Evolutionary conservation across 1,140 invertebrate genomes (phyloP).

Genomic region (Melipona quadrifasciata): DNA sequence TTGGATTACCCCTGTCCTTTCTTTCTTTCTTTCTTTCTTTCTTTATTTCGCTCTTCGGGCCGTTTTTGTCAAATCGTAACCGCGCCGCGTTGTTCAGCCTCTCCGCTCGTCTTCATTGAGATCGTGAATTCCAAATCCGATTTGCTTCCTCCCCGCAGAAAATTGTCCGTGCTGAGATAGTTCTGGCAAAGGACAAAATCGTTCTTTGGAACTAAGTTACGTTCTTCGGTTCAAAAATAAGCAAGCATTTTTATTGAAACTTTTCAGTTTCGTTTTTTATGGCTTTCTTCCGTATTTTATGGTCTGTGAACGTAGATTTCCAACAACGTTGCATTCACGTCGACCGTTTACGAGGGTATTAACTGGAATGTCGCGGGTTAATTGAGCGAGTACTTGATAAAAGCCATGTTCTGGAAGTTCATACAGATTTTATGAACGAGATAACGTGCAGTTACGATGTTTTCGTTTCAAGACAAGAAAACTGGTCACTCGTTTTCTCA

Average conservation of each 20-base stretch:
- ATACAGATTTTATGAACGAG: not conserved
- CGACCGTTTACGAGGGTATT: not conserved
- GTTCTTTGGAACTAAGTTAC: no score
- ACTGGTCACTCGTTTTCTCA: no score
- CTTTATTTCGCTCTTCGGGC: no score
- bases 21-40: not conserved
- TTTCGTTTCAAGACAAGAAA: no score
- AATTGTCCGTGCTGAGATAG: not conserved
- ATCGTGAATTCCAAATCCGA: not conserved
- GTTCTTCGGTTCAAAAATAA: no score
- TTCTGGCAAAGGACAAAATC: no score
- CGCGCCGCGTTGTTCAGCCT: no score
- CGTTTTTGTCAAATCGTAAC: not conserved
- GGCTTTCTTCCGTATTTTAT: not conserved
- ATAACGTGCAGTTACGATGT: no score
- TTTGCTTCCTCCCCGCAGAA: not conserved
- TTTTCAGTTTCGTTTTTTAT: not conserved
- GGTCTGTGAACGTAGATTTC: not conserved
- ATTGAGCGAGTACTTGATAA: no score
- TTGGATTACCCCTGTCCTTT: conserved; percentile 13
- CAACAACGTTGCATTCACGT: not conserved
- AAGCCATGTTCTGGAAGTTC: not conserved
- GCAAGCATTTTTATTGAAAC: no score
- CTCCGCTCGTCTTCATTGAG: not conserved
- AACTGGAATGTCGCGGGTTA: no score